A percentile compares a stretch with the other conserved stretches of the same genome.
Evolutionary conservation across 2,888 invertebrate genomes (phyloP).

Genomic region (Archips xylosteana): DNA sequence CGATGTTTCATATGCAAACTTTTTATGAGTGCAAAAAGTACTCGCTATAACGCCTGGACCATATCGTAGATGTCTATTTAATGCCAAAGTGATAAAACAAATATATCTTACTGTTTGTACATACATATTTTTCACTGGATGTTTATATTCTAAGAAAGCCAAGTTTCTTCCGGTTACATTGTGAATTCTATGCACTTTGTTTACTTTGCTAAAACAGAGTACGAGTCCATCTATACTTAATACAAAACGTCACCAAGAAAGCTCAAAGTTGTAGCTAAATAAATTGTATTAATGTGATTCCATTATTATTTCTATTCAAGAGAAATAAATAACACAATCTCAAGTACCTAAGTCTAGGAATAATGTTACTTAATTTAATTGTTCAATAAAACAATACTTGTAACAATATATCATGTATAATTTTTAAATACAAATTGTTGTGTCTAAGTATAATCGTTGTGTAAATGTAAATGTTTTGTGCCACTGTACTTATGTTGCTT

Average conservation of each 20-base stretch:
- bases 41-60: conserved; percentile 11
- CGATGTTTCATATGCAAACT: neutral
- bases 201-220: too few species aligned
- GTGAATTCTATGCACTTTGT: neutral
- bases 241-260: neutral
- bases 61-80: conserved; percentile 29
- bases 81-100: conserved; percentile 27
- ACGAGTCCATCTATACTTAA: neutral
- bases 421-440: conserved; percentile 38
- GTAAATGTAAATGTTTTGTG: conserved; percentile 50
- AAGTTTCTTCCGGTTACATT: neutral
- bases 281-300: too few species aligned
- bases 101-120: conserved; percentile 17
- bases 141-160: conserved; percentile 6
- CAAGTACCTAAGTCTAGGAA: neutral
- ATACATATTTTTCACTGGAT: conserved; percentile 15
- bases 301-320: neutral
- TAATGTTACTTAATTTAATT: neutral
- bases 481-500: conserved; percentile 51
- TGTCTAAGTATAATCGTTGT: conserved; percentile 41
- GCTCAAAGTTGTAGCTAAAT: neutral
- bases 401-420: conserved; percentile 17
- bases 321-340: neutral
- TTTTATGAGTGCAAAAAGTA: neutral
- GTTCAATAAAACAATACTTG: conserved; percentile 2